Base-by-base conservation (phyloP, 2,888 invertebrate genomes). In the Tenthredo distinguenda region DNA sequence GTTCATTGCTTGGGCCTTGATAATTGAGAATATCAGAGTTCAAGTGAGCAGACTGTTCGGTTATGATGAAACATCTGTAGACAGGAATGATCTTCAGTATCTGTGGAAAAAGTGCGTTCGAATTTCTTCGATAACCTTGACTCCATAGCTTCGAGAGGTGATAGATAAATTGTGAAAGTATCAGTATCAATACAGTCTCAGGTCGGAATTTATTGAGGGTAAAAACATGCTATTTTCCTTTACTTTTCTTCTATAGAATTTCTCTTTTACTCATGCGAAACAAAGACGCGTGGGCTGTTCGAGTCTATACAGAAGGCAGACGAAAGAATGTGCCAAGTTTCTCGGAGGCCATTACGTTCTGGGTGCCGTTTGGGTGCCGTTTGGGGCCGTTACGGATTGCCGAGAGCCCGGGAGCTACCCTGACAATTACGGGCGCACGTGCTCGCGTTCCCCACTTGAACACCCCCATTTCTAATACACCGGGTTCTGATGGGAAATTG, bases 351-450 rank as follows among this genome's bases (percentile, higher is more conserved):
- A 71, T 83, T 71, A 83, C 83, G 47, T 71, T 68, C 47, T 83
- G 71, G 65, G 83, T 71, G 68, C 68, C 71, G 85, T 84, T 89
- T 86, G 88, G 87, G 88, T 89, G 87, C 89, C 88, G 88, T 89
- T 89, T 88, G 89, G 86, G 87, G 87, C 88, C 89, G 89, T 90
- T 89, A 89, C 89, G 89, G 88, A 86, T 89, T 87, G 89, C 89
- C 90, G 68, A 83, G 83, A 68, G 83, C 83, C 68, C 68, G 88
- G 85, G 87, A 87, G 87, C 89, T 86, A 88, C 90, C 89, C 89
- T 88, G 87, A 92, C 90, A 91, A 91, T 92, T 92, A 91, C 88
- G 88, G 89, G 90, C 90, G 89, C 91, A 92, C 92, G 92, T 92
- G 92, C 88, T 87, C 86, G 86, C 88, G 87, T 86, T 50, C 47